Evolutionary conservation across 1,140 invertebrate species (phyloP).

Genomic region (Drosophila mauritiana): DNA sequence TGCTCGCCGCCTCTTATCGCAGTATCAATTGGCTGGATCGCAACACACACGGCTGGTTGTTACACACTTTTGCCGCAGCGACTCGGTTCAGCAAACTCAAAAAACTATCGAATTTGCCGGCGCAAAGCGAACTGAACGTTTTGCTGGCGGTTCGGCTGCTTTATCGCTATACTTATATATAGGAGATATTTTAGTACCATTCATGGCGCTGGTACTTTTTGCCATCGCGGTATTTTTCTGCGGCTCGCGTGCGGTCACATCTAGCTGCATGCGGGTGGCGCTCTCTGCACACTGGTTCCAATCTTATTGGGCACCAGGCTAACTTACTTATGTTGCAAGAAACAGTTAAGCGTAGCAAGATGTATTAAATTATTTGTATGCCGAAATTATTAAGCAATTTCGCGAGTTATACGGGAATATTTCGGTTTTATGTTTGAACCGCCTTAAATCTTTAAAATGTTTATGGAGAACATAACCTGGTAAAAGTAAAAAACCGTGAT

Average conservation of each 20-base stretch:
- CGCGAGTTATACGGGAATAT: too few relatives aligned
- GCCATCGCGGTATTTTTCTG: background rate
- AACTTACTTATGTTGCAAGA: too few relatives aligned
- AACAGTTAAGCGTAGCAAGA: background rate
- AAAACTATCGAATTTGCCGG: conserved; percentile 23
- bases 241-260: background rate
- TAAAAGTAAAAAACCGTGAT: too few relatives aligned
- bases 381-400: too few relatives aligned
- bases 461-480: too few relatives aligned
- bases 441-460: too few relatives aligned
- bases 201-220: background rate
- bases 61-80: conserved; percentile 24
- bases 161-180: background rate
- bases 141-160: background rate
- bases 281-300: background rate
- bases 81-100: conserved; percentile 3
- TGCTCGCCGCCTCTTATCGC: conserved; percentile 28
- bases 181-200: background rate
- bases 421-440: too few relatives aligned
- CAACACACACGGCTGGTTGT: conserved; percentile 9
- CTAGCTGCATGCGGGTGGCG: background rate
- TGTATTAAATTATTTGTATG: too few relatives aligned
- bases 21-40: conserved; percentile 11
- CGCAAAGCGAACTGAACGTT: conserved; percentile 16
- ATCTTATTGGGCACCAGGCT: too few relatives aligned